Conservation (phyloP, 2,113 vertebrate genomes). For the Melanerpes aurifrons region DNA sequence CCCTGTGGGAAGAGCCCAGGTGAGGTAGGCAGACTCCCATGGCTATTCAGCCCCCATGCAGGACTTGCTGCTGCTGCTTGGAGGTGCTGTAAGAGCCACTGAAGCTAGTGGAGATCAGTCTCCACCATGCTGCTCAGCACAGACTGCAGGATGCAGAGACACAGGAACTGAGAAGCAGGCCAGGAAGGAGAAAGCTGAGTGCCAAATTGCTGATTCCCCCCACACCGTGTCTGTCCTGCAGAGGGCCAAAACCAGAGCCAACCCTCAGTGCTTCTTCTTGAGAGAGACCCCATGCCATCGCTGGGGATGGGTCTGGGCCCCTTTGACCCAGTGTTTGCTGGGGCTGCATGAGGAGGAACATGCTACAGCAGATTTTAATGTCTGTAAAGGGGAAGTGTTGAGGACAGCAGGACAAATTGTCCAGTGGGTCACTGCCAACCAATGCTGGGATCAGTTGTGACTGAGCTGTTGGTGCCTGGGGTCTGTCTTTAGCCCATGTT, state of each 20-base stretch:
- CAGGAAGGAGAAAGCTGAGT: neutral
- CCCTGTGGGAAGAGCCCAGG: accelerated
- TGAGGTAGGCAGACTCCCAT: accelerated
- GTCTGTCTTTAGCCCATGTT: neutral
- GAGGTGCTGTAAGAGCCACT: neutral
- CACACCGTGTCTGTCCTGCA: neutral
- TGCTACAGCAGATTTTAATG: neutral
- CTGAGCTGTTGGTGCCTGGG: neutral
- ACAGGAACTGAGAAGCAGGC: neutral
- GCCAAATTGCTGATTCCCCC: neutral
- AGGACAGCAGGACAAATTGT: neutral
- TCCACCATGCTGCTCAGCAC: neutral
- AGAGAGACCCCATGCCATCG: accelerated
- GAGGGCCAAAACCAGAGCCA: neutral
- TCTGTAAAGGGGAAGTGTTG: neutral
- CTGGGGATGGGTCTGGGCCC: neutral
- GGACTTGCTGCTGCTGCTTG: neutral
- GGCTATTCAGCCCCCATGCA: neutral
- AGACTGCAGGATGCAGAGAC: neutral
- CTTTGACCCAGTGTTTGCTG: neutral
- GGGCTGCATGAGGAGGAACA: neutral
- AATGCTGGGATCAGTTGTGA: neutral
- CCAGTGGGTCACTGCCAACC: neutral
- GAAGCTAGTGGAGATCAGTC: neutral
- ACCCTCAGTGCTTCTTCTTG: neutral